Percentiles rank a stretch among this genome's conserved stretches.
These are phyloP conservation scores for Hafferia zeledoni DNA, from an alignment of 2,797 vertebrate genomes.

Conservation along the genomic window DNA sequence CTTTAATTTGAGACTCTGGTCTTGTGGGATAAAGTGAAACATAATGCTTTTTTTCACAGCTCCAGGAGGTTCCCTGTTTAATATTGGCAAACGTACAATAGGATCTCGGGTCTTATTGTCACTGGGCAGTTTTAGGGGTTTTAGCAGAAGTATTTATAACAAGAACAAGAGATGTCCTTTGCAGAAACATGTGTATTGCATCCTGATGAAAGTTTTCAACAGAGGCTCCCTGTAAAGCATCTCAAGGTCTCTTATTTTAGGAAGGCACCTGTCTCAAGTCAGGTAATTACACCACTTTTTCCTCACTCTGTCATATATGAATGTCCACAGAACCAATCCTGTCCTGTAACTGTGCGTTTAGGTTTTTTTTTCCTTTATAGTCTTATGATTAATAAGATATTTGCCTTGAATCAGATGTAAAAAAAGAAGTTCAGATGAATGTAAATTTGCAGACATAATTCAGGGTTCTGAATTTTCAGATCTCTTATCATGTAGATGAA, in stretches of 20 bases:
- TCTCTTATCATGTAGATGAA: not conserved
- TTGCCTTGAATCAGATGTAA: not conserved
- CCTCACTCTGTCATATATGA: not conserved
- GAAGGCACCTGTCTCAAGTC: not conserved
- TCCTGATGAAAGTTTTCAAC: not conserved
- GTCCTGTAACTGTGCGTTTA: not conserved
- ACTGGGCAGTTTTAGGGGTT: not conserved
- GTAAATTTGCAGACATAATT: not conserved
- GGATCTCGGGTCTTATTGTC: not conserved
- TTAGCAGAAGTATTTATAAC: not conserved
- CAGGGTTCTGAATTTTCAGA: not conserved
- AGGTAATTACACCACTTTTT: not conserved
- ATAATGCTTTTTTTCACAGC: not conserved
- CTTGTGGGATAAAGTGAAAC: conserved; percentile 41
- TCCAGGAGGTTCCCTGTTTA: conserved; percentile 20
- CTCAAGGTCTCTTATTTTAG: not conserved
- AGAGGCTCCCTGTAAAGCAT: not conserved
- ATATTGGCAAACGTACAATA: not conserved
- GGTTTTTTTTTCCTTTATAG: not conserved
- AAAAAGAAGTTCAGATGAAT: not conserved
- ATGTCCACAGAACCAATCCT: not conserved
- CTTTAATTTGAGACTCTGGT: conserved; percentile 61
- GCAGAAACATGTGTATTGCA: not conserved
- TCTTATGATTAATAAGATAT: not conserved
- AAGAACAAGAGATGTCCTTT: not conserved